A percentile compares a stretch with the other conserved stretches of the same genome.
phyloP scores from a whole-genome alignment of 2,888 invertebrate species.

The Ceratothoa steindachneri region DNA sequence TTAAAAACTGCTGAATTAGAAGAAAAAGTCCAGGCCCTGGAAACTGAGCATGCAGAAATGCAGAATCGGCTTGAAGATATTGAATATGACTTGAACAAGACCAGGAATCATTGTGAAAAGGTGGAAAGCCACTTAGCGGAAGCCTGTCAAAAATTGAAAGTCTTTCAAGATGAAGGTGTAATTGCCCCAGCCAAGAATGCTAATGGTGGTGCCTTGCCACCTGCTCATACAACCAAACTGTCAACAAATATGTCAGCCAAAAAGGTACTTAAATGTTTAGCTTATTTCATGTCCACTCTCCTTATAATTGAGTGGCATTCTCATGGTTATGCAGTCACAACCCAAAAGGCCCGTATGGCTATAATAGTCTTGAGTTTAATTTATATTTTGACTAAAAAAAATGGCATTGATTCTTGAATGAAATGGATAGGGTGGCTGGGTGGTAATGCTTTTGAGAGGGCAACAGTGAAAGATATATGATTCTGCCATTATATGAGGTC shows the following conservation, averaged over 20 bases:
- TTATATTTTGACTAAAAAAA: too few species aligned
- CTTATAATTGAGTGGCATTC: too few species aligned
- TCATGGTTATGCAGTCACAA: too few species aligned
- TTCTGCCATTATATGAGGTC: too few species aligned
- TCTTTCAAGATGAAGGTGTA: slow-evolving; percentile 50
- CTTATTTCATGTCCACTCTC: too few species aligned
- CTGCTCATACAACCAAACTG: not conserved
- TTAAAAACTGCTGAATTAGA: slow-evolving; percentile 78
- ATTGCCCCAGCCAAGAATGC: not conserved
- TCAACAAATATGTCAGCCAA: slow-evolving; percentile 1
- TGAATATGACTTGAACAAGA: slow-evolving; percentile 82
- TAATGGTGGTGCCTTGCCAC: not conserved
- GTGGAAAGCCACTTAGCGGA: slow-evolving; percentile 87
- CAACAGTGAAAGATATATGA: too few species aligned
- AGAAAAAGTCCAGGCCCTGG: slow-evolving; percentile 81
- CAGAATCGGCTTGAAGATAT: slow-evolving; percentile 94
- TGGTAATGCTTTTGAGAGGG: too few species aligned
- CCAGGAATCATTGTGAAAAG: slow-evolving; percentile 70
- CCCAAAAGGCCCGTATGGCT: too few species aligned
- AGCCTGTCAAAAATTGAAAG: slow-evolving; percentile 83
- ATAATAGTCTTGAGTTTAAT: too few species aligned
- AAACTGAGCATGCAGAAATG: slow-evolving; percentile 90
- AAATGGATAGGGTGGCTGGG: too few species aligned
- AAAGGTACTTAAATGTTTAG: not conserved
- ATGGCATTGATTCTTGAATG: too few species aligned